Evolutionary conservation across 2,113 vertebrate species (phyloP).

Genomic region (Channa maculata): DNA sequence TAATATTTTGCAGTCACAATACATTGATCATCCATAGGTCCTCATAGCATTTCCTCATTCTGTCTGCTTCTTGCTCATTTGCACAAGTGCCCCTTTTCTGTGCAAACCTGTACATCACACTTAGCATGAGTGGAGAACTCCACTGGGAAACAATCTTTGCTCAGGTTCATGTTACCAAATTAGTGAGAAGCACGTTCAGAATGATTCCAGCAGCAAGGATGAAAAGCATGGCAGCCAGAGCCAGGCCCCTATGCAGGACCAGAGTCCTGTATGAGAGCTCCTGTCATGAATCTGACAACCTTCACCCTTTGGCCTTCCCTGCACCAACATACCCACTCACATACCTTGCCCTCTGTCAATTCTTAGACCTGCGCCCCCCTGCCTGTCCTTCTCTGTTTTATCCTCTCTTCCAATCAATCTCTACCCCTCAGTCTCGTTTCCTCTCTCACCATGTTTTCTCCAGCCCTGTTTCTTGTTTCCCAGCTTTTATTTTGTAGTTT

Average conservation of each 20-base stretch:
- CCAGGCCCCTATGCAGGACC: constrained; percentile 66
- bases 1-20: not conserved
- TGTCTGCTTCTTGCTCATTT: constrained; percentile 2
- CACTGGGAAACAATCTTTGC: constrained; percentile 1
- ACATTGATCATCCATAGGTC: not conserved
- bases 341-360: no score
- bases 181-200: constrained; percentile 54
- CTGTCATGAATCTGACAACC: no score
- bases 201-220: constrained; percentile 73
- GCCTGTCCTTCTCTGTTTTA: no score
- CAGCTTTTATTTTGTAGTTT: no score
- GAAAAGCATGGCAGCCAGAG: constrained; percentile 70
- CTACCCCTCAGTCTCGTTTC: no score
- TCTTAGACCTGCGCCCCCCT: no score
- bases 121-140: not conserved
- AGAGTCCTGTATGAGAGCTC: constrained; percentile 39
- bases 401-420: no score
- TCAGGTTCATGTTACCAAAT: constrained; percentile 47
- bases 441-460: no score
- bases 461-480: no score
- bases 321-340: no score
- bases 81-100: not conserved
- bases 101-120: not conserved
- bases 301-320: no score
- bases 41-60: not conserved